Percentiles rank a stretch among this genome's conserved stretches.
phyloP scores from a whole-genome alignment of 92 coral and sea anemone genomes.

The Phenganax stokvisi region DNA sequence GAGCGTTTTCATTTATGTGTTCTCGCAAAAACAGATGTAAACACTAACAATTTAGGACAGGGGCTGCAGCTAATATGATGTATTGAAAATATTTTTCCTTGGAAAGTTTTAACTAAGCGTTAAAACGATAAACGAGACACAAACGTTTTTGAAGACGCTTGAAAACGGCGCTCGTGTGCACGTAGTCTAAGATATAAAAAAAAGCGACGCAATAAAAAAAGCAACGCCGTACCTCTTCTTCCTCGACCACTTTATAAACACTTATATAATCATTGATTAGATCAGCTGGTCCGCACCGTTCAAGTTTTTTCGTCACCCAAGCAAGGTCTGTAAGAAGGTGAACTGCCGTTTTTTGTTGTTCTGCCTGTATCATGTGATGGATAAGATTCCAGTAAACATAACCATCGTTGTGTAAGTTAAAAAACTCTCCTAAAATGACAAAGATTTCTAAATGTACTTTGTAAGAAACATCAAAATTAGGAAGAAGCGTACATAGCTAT shows the following conservation, averaged over 20 bases:
- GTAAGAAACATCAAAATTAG: background rate
- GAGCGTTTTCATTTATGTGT: too few relatives aligned
- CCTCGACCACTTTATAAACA: constrained; percentile 42
- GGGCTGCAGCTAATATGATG: too few relatives aligned
- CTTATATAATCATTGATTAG: constrained; percentile 69
- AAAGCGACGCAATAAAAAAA: background rate
- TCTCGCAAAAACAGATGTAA: too few relatives aligned
- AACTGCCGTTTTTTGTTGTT: constrained; percentile 53
- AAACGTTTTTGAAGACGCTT: too few relatives aligned
- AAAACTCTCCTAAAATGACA: constrained; percentile 53
- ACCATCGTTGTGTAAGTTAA: constrained; percentile 66
- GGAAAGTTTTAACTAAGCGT: too few relatives aligned
- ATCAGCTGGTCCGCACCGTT: constrained; percentile 80
- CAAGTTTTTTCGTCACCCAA: constrained; percentile 79
- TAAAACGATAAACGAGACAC: too few relatives aligned
- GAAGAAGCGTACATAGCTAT: background rate
- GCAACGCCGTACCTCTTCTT: constrained; percentile 25
- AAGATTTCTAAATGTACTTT: background rate
- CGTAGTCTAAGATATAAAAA: background rate
- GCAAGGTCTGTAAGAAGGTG: constrained; percentile 60
- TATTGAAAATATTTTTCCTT: too few relatives aligned
- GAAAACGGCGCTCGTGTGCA: too few relatives aligned
- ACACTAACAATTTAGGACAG: too few relatives aligned
- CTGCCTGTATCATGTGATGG: constrained; percentile 76
- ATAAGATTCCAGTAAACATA: constrained; percentile 88